Evolutionary conservation across 2,113 vertebrate species (phyloP), one percentile per base, ranked within the genome.

Genomic region (Poeciliopsis retropinna): DNA sequence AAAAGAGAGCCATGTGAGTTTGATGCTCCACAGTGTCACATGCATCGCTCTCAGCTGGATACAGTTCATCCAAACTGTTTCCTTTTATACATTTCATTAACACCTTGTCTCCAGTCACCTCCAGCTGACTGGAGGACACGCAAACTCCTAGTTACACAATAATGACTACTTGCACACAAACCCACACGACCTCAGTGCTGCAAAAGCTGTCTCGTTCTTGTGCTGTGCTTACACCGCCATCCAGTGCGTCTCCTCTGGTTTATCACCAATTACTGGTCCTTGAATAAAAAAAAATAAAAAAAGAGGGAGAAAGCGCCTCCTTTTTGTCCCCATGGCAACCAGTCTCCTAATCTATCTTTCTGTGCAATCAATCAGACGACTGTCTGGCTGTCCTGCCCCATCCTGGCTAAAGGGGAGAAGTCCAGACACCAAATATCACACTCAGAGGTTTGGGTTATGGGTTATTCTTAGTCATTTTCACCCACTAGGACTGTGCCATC

Each of bases 251-350:
- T 87, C 84, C 61, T 75, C 64, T 51, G 78, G 66, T 88, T 87
- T 85, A 91, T 89, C 86, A 87, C 79, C 88, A 88, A 89, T 91
- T 91, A 92, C 88, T 86, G 72, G 68, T 76, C 76, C 77, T 85
- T 8, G 57, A 31, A 67, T 73, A 67, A 64, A 67, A 64, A 70
- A 72, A 34, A 31, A 67, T 72, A 66, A 64, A 67, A 57, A 70
- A 64, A 41, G 60, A 70, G 39, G 65, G 51, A 37, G 78, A 64
- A 80, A 67, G 32, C 25, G 31, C 71, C 60, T 65, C 73, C 73
- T 75, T 60, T 41, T 76, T 27, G 41, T 92, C 69, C 85, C 89
- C 85, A 91, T 92, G 82, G 90, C 82, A 89, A 93, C 92, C 22
- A 28, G 57, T 85, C 69, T 88, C 77, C 79, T 87, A 44, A 54